Evolutionary conservation across 2,113 vertebrate genomes (phyloP).

Genomic region (Siniperca chuatsi): DNA sequence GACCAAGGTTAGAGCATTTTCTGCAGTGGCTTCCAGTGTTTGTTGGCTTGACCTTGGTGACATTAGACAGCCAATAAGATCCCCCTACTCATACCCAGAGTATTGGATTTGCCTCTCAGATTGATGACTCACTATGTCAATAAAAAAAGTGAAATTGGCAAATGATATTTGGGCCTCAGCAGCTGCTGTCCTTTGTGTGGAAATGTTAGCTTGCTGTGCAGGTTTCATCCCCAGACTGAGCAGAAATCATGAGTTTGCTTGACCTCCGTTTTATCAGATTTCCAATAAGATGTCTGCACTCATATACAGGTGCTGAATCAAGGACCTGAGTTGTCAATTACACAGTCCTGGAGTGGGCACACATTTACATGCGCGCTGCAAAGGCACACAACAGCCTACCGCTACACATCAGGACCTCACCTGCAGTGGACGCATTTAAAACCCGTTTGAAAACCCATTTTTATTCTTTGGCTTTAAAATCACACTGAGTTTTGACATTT

Average conservation of each 20-base stretch:
- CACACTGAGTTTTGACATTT: too few relatives aligned
- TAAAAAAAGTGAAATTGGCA: slow-evolving; percentile 40
- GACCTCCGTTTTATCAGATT: slow-evolving; percentile 51
- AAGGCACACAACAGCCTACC: too few relatives aligned
- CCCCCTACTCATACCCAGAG: background rate
- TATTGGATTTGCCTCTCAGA: slow-evolving; percentile 51
- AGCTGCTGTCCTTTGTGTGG: slow-evolving; percentile 33
- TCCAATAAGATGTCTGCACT: slow-evolving; percentile 21
- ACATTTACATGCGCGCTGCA: too few relatives aligned
- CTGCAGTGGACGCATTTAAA: too few relatives aligned
- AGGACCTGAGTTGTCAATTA: background rate
- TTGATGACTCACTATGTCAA: slow-evolving; percentile 54
- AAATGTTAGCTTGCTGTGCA: slow-evolving; percentile 13
- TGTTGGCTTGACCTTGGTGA: slow-evolving; percentile 55
- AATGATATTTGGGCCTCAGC: slow-evolving; percentile 40
- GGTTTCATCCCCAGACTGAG: slow-evolving; percentile 19
- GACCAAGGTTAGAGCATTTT: background rate
- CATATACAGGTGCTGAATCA: background rate
- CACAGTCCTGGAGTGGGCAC: background rate
- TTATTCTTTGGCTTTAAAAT: too few relatives aligned
- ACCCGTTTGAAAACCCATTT: too few relatives aligned
- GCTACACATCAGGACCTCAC: too few relatives aligned
- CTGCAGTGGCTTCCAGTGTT: slow-evolving; percentile 6
- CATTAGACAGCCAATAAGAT: slow-evolving; percentile 42
- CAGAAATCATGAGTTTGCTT: slow-evolving; percentile 45